These are phyloP conservation scores for Ctenopoma multispine DNA, from an alignment of 2,797 vertebrate genomes.

Conservation along the genomic window DNA sequence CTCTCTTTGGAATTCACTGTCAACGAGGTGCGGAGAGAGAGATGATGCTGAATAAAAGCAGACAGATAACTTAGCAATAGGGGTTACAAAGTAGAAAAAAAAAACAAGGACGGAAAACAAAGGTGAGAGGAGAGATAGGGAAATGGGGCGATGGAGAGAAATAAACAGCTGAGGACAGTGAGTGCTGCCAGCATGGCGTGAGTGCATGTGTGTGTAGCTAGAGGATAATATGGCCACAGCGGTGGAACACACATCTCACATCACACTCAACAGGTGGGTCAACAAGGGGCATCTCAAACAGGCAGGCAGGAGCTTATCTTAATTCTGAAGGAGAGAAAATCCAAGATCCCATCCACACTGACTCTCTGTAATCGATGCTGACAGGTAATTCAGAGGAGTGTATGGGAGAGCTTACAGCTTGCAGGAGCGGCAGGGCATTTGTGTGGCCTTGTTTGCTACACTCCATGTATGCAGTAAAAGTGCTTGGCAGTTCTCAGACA, in stretches of 20 bases:
- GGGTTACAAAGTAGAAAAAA: slow-evolving; percentile 42
- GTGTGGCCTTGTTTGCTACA: slow-evolving; percentile 59
- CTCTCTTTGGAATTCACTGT: slow-evolving; percentile 65
- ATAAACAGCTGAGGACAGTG: slow-evolving; percentile 66
- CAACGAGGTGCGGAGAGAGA: slow-evolving; percentile 63
- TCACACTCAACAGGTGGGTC: slow-evolving; percentile 79
- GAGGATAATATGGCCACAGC: slow-evolving; percentile 65
- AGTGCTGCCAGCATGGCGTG: slow-evolving; percentile 48
- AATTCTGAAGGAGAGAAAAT: slow-evolving; percentile 86
- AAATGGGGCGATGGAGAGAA: slow-evolving; percentile 47
- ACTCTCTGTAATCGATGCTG: slow-evolving; percentile 85
- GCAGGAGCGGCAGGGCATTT: slow-evolving; percentile 62
- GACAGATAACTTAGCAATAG: slow-evolving; percentile 57
- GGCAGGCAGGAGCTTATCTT: slow-evolving; percentile 86
- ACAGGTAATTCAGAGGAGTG: slow-evolving; percentile 85
- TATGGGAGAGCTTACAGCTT: slow-evolving; percentile 74
- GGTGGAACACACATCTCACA: slow-evolving; percentile 63
- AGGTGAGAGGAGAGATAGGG: slow-evolving; percentile 59
- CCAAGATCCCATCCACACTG: slow-evolving; percentile 82
- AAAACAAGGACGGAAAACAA: slow-evolving; percentile 71
- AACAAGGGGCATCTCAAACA: slow-evolving; percentile 81
- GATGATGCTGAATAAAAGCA: slow-evolving; percentile 69
- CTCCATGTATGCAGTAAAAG: slow-evolving; percentile 71
- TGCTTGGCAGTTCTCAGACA: slow-evolving; percentile 49
- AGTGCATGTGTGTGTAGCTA: slow-evolving; percentile 33